A percentile compares a stretch with the other conserved stretches of the same genome.
Conservation (phyloP, 2,113 vertebrate genomes). For the Nerophis lumbriciformis region DNA sequence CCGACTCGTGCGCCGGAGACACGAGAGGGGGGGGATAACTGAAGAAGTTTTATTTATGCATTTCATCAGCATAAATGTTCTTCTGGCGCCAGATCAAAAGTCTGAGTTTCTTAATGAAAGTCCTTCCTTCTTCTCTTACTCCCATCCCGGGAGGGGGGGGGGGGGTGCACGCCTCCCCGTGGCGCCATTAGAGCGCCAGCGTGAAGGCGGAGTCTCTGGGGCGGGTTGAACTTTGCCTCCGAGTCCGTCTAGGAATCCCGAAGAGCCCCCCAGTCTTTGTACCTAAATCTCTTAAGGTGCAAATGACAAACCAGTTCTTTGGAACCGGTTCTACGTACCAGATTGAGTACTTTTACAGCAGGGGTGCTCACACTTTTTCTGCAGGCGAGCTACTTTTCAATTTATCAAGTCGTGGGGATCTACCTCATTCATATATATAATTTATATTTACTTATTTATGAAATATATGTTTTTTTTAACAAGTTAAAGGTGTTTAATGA, state of each 20-base stretch:
- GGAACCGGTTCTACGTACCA: no score
- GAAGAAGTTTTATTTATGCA: conserved; percentile 79
- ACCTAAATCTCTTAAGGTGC: no score
- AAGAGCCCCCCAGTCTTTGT: no score
- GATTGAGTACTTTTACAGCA: no score
- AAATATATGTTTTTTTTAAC: no score
- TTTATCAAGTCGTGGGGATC: no score
- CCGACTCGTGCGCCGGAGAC: conserved; percentile 64
- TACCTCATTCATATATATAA: no score
- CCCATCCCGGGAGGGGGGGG: conserved; percentile 57
- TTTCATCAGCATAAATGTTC: conserved; percentile 84
- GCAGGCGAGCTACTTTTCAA: no score
- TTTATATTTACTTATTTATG: no score
- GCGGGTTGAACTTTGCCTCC: not conserved
- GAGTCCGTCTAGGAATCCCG: conserved; percentile 66
- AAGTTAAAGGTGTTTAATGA: no score
- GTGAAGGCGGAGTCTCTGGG: not conserved
- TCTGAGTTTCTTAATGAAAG: conserved; percentile 82
- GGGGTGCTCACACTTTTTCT: no score
- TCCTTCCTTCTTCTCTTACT: conserved; percentile 78
- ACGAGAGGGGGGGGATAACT: conserved; percentile 64
- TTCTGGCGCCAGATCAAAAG: conserved; percentile 80
- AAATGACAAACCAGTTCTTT: no score
- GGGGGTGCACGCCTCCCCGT: conserved; percentile 49
- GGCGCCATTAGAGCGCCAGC: conserved; percentile 69